Evolutionary conservation across 2,888 invertebrate species (phyloP).

Genomic region (Plemyria rubiginata): DNA sequence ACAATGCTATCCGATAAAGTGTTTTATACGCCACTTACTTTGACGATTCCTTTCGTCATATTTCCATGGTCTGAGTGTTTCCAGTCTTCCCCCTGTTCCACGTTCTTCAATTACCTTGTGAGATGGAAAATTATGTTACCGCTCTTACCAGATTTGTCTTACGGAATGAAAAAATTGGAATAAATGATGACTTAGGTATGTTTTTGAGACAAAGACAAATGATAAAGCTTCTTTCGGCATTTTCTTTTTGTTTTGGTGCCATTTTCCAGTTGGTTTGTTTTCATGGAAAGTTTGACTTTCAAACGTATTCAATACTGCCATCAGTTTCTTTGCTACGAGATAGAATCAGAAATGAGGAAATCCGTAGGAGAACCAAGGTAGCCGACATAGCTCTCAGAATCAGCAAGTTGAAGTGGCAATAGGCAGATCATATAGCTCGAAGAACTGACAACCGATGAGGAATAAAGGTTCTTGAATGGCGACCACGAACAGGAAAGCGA

Average conservation of each 20-base stretch:
- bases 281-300: no score
- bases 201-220: slow-evolving; percentile 36
- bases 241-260: not conserved
- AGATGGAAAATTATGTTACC: slow-evolving; percentile 50
- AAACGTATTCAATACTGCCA: not conserved
- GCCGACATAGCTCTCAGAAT: no score
- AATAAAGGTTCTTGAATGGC: no score
- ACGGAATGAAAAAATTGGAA: slow-evolving; percentile 39
- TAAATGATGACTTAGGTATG: slow-evolving; percentile 30
- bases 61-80: slow-evolving; percentile 29
- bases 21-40: slow-evolving; percentile 50
- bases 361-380: no score
- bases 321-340: no score
- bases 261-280: not conserved
- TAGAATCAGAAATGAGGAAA: no score
- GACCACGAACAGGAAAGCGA: no score
- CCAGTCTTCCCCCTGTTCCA: not conserved
- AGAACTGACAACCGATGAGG: no score
- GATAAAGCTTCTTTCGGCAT: slow-evolving; percentile 23
- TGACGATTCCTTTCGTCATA: slow-evolving; percentile 43
- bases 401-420: no score
- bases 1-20: slow-evolving; percentile 46
- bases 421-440: no score
- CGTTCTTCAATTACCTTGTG: slow-evolving; percentile 52
- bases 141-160: slow-evolving; percentile 35